Conservation (phyloP, 2,888 invertebrate species). For the Drosophila borealis region DNA sequence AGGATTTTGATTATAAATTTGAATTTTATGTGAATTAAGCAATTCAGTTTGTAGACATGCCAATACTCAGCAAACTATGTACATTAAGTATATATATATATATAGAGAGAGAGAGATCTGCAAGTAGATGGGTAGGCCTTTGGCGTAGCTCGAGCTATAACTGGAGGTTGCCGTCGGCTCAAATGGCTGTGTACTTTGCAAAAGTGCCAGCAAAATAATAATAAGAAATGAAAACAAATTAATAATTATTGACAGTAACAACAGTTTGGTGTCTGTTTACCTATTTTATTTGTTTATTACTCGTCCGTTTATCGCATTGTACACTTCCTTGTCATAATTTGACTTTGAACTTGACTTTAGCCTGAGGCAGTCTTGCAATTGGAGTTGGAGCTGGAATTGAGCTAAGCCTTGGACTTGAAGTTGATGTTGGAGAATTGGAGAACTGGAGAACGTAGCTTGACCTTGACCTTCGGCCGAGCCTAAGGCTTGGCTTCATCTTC, state of each 20-base stretch:
- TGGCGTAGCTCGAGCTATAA: constrained; percentile 10
- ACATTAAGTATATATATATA: not conserved
- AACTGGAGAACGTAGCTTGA: constrained; percentile 15
- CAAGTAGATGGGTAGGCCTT: constrained; percentile 14
- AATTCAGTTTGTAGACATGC: not conserved
- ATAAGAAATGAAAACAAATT: constrained; percentile 9
- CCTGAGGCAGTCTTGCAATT: not conserved
- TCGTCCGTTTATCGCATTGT: constrained; percentile 24
- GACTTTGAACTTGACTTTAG: constrained; percentile 44
- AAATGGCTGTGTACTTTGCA: constrained; percentile 9
- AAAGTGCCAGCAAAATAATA: constrained; percentile 15
- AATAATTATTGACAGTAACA: constrained; percentile 27
- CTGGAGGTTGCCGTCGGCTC: constrained; percentile 29
- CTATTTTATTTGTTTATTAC: constrained; percentile 22
- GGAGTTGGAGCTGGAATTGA: constrained; percentile 14
- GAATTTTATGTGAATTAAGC: constrained; percentile 2
- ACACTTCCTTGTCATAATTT: constrained; percentile 36
- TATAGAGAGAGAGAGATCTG: not conserved
- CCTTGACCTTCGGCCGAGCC: constrained; percentile 25
- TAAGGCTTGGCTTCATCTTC: constrained; percentile 18
- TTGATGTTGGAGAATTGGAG: constrained; percentile 6
- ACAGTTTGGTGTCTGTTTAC: constrained; percentile 15
- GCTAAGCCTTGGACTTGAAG: constrained; percentile 16
- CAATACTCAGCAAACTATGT: not conserved
- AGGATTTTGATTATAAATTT: not conserved